Percentiles rank a stretch among this genome's conserved stretches.
These are phyloP conservation scores for Perca flavescens DNA, from an alignment of 2,113 vertebrate species.

Conservation along the genomic window DNA sequence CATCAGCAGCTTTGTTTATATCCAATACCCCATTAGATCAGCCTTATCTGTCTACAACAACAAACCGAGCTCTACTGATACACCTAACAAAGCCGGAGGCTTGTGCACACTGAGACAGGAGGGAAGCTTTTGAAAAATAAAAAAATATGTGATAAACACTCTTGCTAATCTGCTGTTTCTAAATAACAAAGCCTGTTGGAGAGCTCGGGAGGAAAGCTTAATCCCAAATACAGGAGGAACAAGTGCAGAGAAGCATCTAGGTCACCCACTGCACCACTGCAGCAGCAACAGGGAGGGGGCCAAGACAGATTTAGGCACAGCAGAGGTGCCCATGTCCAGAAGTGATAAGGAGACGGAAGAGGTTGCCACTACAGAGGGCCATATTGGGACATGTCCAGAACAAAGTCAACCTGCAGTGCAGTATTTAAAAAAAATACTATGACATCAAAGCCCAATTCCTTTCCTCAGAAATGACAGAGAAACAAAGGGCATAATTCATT, in stretches of 20 bases:
- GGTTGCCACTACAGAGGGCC: slow-evolving; percentile 24
- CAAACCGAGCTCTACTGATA: slow-evolving; percentile 40
- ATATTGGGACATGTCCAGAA: slow-evolving; percentile 39
- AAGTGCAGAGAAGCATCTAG: slow-evolving; percentile 67
- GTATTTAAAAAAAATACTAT: too few relatives aligned
- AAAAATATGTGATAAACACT: slow-evolving; percentile 64
- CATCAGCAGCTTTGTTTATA: slow-evolving; percentile 22
- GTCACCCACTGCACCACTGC: slow-evolving; percentile 64
- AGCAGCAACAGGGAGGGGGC: slow-evolving; percentile 48
- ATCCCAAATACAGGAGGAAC: slow-evolving; percentile 64
- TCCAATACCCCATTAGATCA: slow-evolving; percentile 11
- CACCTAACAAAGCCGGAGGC: slow-evolving; percentile 35
- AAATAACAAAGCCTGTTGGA: slow-evolving; percentile 69
- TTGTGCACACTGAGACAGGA: slow-evolving; percentile 11
- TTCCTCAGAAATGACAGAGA: slow-evolving; percentile 5
- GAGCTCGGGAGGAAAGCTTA: slow-evolving; percentile 49
- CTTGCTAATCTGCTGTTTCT: slow-evolving; percentile 72
- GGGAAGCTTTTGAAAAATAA: slow-evolving; percentile 43
- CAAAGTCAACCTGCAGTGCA: slow-evolving; percentile 35
- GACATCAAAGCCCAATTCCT: slow-evolving; percentile 30
- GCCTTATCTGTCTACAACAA: slow-evolving; percentile 47
- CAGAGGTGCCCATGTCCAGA: slow-evolving; percentile 69
- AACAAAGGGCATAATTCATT: background rate
- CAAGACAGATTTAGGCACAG: slow-evolving; percentile 66
- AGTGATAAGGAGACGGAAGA: slow-evolving; percentile 66